Base-by-base conservation (phyloP, 2,888 invertebrate genomes). In the Hirtodrosophila cameraria region DNA sequence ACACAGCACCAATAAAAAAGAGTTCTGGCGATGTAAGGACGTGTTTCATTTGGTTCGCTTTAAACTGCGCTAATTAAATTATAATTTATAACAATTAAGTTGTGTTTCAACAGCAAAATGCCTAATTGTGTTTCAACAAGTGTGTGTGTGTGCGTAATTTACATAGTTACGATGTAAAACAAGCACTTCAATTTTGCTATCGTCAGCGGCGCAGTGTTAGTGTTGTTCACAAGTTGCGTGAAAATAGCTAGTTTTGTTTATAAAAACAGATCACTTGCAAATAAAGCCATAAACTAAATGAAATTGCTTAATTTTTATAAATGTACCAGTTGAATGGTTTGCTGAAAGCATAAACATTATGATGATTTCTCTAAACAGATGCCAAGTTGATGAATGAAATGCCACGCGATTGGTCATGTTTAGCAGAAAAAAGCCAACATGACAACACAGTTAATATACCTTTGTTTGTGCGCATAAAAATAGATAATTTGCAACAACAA, bases 131-230 rank as follows among this genome's bases (percentile, higher is more conserved):
- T 5, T 9, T 1, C n/a, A 18, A 38, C 12, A 49, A 64, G 52
- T 57, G 46, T 53, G 49, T 41, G 28, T 41, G 36, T 28, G 31
- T 25, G n/a, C 28, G 13, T 12, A n/a, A 15, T 20, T 36, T 6
- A n/a, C 33, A 16, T 25, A 39, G 12, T 39, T 38, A n/a, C 31
- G n/a, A 13, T 33, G 16, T 27, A 38, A 48, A 61, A 16, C 16
- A 28, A 2, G 6, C 7, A 25, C 20, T 27, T 0, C 20, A 61
- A 39, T 36, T 43, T 75, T 79, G 76, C 59, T 49, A 46, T 74
- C 79, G 80, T 79, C 83, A 82, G 75, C 75, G 66, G 45, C 48
- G 31, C 31, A 45, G 25, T 59, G 13, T 27, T 50, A 77, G 85
- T 60, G 77, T 58, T 77, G 82, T 12, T n/a, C 35, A 64, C 53